Evolutionary conservation across 2,888 invertebrate species (phyloP).

Genomic region (Oscheius sp.): DNA sequence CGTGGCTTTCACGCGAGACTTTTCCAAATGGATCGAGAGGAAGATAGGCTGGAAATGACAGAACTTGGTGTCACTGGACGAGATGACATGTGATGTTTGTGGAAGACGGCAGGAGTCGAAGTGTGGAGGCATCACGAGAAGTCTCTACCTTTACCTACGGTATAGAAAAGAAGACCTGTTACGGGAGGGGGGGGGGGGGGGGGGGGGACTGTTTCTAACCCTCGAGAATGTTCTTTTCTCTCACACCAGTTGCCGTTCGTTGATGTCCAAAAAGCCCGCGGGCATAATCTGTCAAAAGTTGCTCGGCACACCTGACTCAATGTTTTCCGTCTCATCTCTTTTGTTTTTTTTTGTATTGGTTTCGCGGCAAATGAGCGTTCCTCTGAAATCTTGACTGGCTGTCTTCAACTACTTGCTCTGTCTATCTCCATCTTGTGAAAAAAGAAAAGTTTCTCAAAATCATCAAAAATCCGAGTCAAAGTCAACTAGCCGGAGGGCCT

Average conservation of each 20-base stretch:
- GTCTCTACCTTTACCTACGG: too few species aligned
- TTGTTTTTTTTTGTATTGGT: too few species aligned
- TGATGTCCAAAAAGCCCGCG: background rate
- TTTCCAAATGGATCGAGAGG: too few species aligned
- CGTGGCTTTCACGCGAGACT: background rate
- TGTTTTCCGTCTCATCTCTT: background rate
- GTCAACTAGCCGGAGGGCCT: slow-evolving; percentile 11
- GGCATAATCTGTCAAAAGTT: slow-evolving; percentile 21
- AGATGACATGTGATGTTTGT: background rate
- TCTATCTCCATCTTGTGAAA: too few species aligned
- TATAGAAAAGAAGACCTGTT: background rate
- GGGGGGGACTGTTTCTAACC: background rate
- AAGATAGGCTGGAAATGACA: too few species aligned
- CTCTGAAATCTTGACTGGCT: too few species aligned
- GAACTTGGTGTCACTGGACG: background rate
- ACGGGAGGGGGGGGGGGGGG: background rate
- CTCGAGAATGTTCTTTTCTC: background rate
- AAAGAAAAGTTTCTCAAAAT: too few species aligned
- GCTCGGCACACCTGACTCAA: slow-evolving; percentile 14
- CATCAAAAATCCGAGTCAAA: slow-evolving; percentile 16
- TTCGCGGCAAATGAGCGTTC: too few species aligned
- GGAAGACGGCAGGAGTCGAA: background rate
- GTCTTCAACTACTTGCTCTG: too few species aligned
- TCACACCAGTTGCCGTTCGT: background rate
- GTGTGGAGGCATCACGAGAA: background rate